Base-by-base conservation (phyloP, 2,888 invertebrate genomes). In the Eupithecia pulchellata region DNA sequence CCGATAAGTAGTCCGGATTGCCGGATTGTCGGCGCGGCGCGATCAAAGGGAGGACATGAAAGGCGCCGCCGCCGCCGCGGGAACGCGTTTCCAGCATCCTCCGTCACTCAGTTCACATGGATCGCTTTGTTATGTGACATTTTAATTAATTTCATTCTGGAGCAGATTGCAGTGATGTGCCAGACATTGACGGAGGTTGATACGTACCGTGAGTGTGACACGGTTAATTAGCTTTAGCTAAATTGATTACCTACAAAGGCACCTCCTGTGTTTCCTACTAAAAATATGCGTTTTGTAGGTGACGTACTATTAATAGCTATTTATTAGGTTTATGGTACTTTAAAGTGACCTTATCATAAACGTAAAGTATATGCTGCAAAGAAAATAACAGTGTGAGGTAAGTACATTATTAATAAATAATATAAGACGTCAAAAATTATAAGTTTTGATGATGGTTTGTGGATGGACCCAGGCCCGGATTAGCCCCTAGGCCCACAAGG, bases 1-100 rank as follows among this genome's bases (percentile, higher is more conserved):
- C 90, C 93, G 93, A 94, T 94, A 94, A 94, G 93, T 93, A 93
- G 93, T 89, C 86, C 89, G 90, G 92, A 91, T 92, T 89, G 93
- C 86, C 89, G 90, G 92, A 91, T 92, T 89, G 93, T 90, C 92
- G 93, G 92, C 88, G 89, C 91, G 91, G 92, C 86, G 82, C 84
- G 92, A 91, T 93, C 93, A 94, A 94, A 84, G 89, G 89, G 89
- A 87, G 87, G 84, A 92, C 90, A 89, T 93, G 88, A 93, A 93
- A 93, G 89, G 83, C 84, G 89, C 93, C 92, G 92, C 90, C 81
- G 75, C 52, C 52, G 52, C 52, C 69, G 62, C 61, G 52, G 61
- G 64, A 39, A 69, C 84, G 82, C 86, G 91, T 89, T 90, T 91
- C 92, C 91, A 91, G 84, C 84, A 81, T 83, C 86, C 79, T 79